Conservation (phyloP, 2,113 vertebrate species). For the Microcebus griseorufus region DNA sequence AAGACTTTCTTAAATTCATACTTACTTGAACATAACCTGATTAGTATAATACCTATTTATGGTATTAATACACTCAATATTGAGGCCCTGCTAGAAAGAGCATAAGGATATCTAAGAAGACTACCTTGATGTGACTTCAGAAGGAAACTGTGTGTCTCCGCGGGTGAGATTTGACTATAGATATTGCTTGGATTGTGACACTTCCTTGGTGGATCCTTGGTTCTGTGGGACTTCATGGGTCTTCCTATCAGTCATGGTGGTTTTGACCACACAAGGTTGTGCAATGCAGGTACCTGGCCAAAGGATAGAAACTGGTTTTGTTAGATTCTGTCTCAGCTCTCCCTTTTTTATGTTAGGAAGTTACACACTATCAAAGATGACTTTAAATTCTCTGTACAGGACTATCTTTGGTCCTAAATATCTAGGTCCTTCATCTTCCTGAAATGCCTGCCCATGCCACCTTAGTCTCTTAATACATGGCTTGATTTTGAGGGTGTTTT, state of each 20-base stretch:
- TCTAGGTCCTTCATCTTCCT: neutral
- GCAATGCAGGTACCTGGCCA: neutral
- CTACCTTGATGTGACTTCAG: neutral
- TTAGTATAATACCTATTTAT: neutral
- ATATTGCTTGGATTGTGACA: neutral
- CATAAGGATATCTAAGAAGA: neutral
- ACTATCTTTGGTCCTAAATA: neutral
- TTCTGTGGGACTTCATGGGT: neutral
- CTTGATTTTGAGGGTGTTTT: neutral
- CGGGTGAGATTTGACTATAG: neutral
- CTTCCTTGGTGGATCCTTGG: neutral
- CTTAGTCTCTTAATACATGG: neutral
- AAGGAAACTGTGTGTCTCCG: neutral
- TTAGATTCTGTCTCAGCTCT: constrained; percentile 8
- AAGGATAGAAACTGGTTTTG: neutral
- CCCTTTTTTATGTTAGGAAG: neutral
- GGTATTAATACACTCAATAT: neutral
- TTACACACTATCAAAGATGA: neutral
- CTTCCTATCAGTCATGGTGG: neutral
- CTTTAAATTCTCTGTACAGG: neutral
- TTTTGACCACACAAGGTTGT: neutral
- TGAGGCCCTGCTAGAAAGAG: neutral
- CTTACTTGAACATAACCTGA: neutral
- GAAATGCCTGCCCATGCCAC: neutral
- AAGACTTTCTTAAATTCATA: constrained; percentile 6